These are phyloP conservation scores for Frankliniella intonsa DNA, from an alignment of 2,888 invertebrate species.

Conservation along the genomic window DNA sequence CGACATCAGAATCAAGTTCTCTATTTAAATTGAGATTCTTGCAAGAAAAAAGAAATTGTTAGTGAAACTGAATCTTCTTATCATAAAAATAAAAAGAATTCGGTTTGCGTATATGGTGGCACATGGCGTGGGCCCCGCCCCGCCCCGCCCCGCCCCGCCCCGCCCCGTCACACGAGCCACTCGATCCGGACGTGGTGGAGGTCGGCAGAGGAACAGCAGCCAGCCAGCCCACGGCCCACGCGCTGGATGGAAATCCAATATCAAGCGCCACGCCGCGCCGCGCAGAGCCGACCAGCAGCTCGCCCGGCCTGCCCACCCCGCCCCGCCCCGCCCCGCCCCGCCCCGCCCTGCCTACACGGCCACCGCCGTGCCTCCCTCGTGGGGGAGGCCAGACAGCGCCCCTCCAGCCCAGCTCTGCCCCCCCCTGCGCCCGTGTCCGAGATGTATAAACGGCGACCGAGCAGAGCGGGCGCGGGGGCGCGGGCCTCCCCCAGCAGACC, in stretches of 20 bases:
- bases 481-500: no score
- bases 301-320: background rate
- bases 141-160: background rate
- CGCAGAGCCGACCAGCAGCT: background rate
- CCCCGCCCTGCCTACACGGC: background rate
- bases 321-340: background rate
- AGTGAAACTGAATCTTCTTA: no score
- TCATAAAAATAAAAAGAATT: no score
- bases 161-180: background rate
- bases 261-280: background rate
- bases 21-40: no score
- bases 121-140: background rate
- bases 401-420: no score
- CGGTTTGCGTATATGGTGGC: background rate
- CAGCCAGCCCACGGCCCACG: background rate
- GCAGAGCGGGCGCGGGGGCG: no score
- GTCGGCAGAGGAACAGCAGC: no score
- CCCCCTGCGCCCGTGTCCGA: no score
- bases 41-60: no score
- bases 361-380: background rate
- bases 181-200: background rate
- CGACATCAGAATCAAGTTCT: no score
- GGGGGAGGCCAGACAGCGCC: background rate
- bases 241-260: background rate
- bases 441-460: no score